Conservation (phyloP, 2,888 invertebrate species). For the Lamellibrachia columna region DNA sequence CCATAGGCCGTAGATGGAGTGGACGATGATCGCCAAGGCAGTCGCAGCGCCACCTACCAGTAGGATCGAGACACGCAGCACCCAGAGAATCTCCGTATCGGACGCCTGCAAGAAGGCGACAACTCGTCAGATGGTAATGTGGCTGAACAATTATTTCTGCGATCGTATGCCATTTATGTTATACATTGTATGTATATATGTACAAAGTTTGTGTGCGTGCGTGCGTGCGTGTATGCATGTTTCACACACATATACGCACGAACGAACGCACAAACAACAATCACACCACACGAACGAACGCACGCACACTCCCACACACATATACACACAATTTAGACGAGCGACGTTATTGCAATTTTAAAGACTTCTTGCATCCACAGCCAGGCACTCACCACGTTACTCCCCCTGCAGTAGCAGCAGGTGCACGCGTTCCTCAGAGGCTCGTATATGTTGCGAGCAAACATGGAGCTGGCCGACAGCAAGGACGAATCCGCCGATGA, state of each 20-base stretch:
- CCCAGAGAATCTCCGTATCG: constrained; percentile 81
- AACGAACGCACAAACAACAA: background rate
- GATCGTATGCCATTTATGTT: too few relatives aligned
- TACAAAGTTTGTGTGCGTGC: too few relatives aligned
- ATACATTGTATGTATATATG: too few relatives aligned
- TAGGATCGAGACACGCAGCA: constrained; percentile 89
- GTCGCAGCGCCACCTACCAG: constrained; percentile 89
- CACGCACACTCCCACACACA: background rate
- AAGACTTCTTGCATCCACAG: background rate
- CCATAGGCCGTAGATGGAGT: constrained; percentile 97
- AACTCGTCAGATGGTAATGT: too few relatives aligned
- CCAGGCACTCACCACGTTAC: background rate
- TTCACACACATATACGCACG: background rate
- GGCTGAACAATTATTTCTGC: too few relatives aligned
- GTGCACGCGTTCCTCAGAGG: constrained; percentile 29
- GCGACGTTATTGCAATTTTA: background rate
- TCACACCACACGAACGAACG: background rate
- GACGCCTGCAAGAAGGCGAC: constrained; percentile 27
- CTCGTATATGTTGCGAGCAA: constrained; percentile 37
- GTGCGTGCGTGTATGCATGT: background rate
- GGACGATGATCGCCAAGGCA: constrained; percentile 94
- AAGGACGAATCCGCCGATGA: constrained; percentile 38
- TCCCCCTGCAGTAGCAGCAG: background rate
- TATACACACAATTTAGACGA: background rate
- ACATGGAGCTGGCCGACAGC: constrained; percentile 42